Evolutionary conservation across 2,113 vertebrate genomes (phyloP), one percentile per base, ranked within the genome.

Genomic region (Panthera tigris): DNA sequence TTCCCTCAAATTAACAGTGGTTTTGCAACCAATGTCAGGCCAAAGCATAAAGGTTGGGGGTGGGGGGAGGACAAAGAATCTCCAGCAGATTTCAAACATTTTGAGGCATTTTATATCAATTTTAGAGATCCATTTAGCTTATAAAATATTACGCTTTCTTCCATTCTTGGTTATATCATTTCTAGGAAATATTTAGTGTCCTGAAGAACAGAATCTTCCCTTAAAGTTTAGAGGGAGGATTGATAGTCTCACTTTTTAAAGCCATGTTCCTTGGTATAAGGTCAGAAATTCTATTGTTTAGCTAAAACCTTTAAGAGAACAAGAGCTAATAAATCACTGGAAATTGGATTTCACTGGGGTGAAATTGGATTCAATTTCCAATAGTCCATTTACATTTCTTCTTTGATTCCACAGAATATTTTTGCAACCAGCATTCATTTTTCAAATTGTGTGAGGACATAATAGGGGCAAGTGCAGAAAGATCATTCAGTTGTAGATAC

Each of bases 381-480:
- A n/a, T 57, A 73, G 13, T 41, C 55, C 57, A 50, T 93, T 89
- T 90, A 74, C 25, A 80, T 78, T 93, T 89, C 61, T 92, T 85
- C 82, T 93, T 88, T 50, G 16, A 61, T 83, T 95, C 31, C 4
- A 66, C 5, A 36, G 71, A 63, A 83, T 33, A 10, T 86, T 5
- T 91, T 87, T 95, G 84, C 68, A 92, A 61, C 36, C 25, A 92
- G 81, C 97, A 66, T 31, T 89, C 11, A 14, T 71, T 89, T 96
- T 84, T 93, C 57, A 96, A 55, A 83, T 29, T 79, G 12, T 41
- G 13, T 73, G 19, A 93, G 48, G 52, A 93, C 11, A 65, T 45
- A 52, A 19, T 27, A 74, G 23, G 29, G 23, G 3, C 10, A 63
- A 48, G 68, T 18, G 12, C 29, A 93, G 69, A 79, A 66, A 65